phyloP scores from a whole-genome alignment of 2,113 vertebrate species.

The Aegithalos caudatus region DNA sequence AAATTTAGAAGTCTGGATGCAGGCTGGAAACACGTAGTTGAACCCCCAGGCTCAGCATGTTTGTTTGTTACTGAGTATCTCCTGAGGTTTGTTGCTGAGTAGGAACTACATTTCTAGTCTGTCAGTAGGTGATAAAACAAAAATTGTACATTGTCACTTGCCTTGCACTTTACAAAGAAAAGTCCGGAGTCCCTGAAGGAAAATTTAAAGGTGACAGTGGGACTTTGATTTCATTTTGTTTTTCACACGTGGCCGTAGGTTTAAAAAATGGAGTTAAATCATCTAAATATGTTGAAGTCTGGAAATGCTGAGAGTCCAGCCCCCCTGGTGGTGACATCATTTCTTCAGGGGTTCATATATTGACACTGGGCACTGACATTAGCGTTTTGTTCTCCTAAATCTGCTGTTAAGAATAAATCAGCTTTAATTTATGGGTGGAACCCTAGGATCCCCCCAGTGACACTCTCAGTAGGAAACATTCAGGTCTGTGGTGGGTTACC shows the following conservation, averaged over 20 bases:
- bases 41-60: background rate
- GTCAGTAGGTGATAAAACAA: background rate
- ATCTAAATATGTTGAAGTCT: background rate
- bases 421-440: background rate
- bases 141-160: background rate
- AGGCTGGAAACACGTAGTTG: background rate
- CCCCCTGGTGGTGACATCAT: background rate
- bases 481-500: background rate
- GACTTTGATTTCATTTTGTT: background rate
- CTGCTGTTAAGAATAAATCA: background rate
- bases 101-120: background rate
- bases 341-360: background rate
- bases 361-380: background rate
- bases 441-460: background rate
- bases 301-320: background rate
- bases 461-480: rapidly evolving
- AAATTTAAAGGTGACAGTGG: background rate
- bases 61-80: background rate
- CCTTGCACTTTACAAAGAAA: background rate
- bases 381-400: background rate
- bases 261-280: background rate
- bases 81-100: background rate
- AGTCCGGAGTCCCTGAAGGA: background rate
- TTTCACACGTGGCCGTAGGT: rapidly evolving
- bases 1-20: background rate